Base-by-base conservation (phyloP, 92 coral and sea anemone species). In the Epizoanthus stellaris region DNA sequence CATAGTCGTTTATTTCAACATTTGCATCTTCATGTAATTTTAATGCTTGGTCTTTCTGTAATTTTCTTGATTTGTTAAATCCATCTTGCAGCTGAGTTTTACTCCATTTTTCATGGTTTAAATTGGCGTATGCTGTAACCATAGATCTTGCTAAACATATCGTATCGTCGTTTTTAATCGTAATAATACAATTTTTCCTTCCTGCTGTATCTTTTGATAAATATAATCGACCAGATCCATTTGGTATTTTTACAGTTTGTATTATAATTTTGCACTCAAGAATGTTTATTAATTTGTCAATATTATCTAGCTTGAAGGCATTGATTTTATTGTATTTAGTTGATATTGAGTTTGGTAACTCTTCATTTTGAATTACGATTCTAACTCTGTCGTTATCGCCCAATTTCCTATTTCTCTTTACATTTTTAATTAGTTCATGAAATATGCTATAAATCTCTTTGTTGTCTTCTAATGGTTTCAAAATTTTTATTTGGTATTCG, bases 121-220 rank as follows among this genome's bases (percentile, higher is more conserved):
- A 67, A 17, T 67, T 67, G n/a, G 71, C 71, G 45, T 34, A 67
- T 67, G 71, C 71, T 0, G 71, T 67, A 67, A 67, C 71, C 9
- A 67, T 67, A 67, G 84, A 11, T 40, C 69, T 36, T 56, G 67
- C 67, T 53, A 82, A 67, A 14, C 64, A 70, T 68, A 65, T 68
- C 7, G 86, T 67, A 82, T 65, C 74, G 30, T 70, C 47, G 57
- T 70, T 82, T 34, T 21, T 81, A 8, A 81, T 81, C 40, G 84
- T 63, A 62, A 80, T 80, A 40, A 80, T 80, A 19, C 53, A 80
- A 40, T 80, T 80, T 64, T 81, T 81, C 66, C 65, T 81, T 3
- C 30, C 5, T 81, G 85, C 76, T 81, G 85, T 81, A 45, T 81
- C 75, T 81, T 81, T 81, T 67, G 85, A 39, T 30, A 81, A 20